These are phyloP conservation scores for Liposcelis brunnea DNA, from an alignment of 2,888 invertebrate species.

Conservation along the genomic window DNA sequence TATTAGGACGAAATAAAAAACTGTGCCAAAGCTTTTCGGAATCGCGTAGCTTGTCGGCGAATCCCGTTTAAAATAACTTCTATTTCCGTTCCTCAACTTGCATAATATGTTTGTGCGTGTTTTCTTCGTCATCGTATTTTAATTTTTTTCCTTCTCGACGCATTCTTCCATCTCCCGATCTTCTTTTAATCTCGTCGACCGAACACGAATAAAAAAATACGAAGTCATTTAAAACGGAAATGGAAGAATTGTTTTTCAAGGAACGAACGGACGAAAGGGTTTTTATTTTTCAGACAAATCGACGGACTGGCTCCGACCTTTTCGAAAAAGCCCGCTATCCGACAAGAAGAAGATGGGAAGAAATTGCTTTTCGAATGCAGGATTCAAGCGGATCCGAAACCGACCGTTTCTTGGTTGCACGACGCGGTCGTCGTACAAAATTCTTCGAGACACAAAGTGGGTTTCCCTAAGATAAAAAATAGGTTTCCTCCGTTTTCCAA, in stretches of 20 bases:
- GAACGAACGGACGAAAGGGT: constrained; percentile 89
- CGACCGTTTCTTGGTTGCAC: constrained; percentile 79
- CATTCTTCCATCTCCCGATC: constrained; percentile 93
- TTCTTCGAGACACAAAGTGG: constrained; percentile 72
- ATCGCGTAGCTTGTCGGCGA: no score
- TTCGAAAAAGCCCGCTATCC: constrained; percentile 91
- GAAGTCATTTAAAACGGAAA: no score
- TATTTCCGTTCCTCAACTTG: constrained; percentile 10
- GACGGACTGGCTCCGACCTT: constrained; percentile 96
- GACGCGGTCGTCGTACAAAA: constrained; percentile 66
- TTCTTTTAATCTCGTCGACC: constrained; percentile 93
- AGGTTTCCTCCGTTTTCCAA: constrained; percentile 1
- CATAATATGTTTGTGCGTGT: constrained; percentile 12
- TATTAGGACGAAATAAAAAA: no score
- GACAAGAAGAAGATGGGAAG: constrained; percentile 93
- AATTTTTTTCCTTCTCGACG: constrained; percentile 58
- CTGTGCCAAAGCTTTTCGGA: no score
- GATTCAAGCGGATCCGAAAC: constrained; percentile 83
- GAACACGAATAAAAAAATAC: constrained; percentile 93
- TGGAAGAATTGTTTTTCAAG: constrained; percentile 82
- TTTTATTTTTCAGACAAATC: constrained; percentile 60
- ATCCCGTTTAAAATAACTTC: not conserved
- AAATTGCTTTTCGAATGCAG: constrained; percentile 85
- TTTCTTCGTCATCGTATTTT: constrained; percentile 5
- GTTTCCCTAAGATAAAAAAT: constrained; percentile 13